These are phyloP conservation scores for Episyrphus balteatus DNA, from an alignment of 1,140 invertebrate species.

Conservation along the genomic window DNA sequence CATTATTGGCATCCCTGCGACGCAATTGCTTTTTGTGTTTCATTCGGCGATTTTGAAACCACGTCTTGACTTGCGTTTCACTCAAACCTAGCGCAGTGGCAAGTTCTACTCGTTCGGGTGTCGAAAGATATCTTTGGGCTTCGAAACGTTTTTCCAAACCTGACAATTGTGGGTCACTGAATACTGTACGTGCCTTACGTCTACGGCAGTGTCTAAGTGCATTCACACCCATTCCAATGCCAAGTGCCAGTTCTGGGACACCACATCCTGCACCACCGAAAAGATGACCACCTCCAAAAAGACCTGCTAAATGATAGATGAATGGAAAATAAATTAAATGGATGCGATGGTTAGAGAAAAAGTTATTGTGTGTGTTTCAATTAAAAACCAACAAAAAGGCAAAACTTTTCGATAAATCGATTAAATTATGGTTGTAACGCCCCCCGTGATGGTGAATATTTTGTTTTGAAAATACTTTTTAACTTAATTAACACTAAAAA, in stretches of 20 bases:
- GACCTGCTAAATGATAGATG: slow-evolving; percentile 20
- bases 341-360: too few relatives aligned
- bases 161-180: slow-evolving; percentile 92
- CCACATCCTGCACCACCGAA: slow-evolving; percentile 41
- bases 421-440: neutral
- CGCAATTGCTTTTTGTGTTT: slow-evolving; percentile 94
- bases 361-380: too few relatives aligned
- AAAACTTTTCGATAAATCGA: slow-evolving; percentile 1
- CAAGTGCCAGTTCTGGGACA: slow-evolving; percentile 34
- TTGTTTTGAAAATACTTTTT: too few relatives aligned
- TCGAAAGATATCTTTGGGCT: slow-evolving; percentile 90
- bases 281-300: slow-evolving; percentile 30
- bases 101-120: slow-evolving; percentile 90
- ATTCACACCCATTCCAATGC: slow-evolving; percentile 48
- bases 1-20: slow-evolving; percentile 29
- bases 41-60: slow-evolving; percentile 96
- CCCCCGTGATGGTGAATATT: neutral
- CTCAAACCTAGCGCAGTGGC: slow-evolving; percentile 84
- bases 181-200: slow-evolving; percentile 91
- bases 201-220: slow-evolving; percentile 81
- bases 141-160: slow-evolving; percentile 93
- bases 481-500: too few relatives aligned
- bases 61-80: slow-evolving; percentile 97
- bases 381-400: too few relatives aligned
- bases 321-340: neutral